Evolutionary conservation across 2,888 invertebrate species (phyloP).

Genomic region (Lasioglossum oenotherae): DNA sequence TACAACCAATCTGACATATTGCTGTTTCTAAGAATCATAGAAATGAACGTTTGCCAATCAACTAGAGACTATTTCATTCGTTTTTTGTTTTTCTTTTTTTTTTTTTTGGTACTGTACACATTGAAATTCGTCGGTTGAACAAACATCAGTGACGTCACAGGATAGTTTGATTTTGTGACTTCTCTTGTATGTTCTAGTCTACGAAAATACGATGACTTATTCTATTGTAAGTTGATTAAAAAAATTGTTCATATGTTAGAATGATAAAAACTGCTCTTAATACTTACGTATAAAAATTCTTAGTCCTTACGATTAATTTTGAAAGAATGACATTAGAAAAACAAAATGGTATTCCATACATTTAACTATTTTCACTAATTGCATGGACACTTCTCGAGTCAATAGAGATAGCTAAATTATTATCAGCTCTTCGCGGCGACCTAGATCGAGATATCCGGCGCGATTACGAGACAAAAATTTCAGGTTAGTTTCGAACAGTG

Average conservation of each 20-base stretch:
- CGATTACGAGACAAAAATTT: conserved; percentile 12
- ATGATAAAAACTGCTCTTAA: not conserved
- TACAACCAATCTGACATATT: not conserved
- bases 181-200: too few relatives aligned
- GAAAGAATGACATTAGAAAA: not conserved
- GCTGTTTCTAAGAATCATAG: not conserved
- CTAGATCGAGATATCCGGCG: not conserved
- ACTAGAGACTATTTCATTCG: not conserved
- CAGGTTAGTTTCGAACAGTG: conserved; percentile 16
- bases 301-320: not conserved
- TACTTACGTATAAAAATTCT: not conserved
- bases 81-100: not conserved
- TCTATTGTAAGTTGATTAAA: not conserved
- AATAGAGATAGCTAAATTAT: not conserved
- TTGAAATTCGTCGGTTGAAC: not conserved
- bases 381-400: not conserved
- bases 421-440: not conserved
- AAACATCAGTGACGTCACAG: not conserved
- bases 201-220: not conserved
- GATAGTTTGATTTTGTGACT: not conserved
- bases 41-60: not conserved
- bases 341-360: not conserved
- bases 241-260: not conserved
- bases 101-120: not conserved
- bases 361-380: not conserved